Conservation (phyloP, 2,113 vertebrate genomes). For the Menidia beryllina region DNA sequence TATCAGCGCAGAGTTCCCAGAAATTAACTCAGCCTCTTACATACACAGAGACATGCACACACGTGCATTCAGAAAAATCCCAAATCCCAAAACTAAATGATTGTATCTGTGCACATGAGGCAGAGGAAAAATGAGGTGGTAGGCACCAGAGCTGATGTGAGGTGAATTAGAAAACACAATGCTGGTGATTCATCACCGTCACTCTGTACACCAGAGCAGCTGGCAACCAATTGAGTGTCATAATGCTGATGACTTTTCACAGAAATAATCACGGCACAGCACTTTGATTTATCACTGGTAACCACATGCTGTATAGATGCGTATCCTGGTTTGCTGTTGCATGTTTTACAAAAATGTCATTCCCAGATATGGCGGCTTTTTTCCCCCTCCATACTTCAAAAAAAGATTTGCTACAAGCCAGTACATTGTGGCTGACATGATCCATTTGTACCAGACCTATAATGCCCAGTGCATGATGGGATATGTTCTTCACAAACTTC, state of each 20-base stretch:
- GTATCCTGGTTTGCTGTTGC: neutral
- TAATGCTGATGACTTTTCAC: constrained; percentile 23
- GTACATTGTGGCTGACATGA: neutral
- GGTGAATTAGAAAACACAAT: constrained; percentile 51
- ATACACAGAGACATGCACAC: constrained; percentile 13
- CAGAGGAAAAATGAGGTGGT: constrained; percentile 40
- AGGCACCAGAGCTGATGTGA: constrained; percentile 18
- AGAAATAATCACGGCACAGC: constrained; percentile 18
- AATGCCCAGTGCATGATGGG: neutral
- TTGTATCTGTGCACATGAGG: neutral
- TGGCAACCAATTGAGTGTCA: constrained; percentile 26
- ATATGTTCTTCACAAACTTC: neutral
- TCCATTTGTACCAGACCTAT: neutral
- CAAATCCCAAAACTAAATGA: neutral
- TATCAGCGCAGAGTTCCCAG: constrained; percentile 20
- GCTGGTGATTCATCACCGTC: constrained; percentile 58
- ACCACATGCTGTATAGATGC: neutral
- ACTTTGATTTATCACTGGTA: neutral
- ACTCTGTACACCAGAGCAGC: constrained; percentile 32
- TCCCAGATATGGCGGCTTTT: neutral
- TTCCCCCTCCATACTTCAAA: neutral
- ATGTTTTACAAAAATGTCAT: neutral
- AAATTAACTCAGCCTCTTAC: constrained; percentile 23
- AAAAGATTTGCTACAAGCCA: neutral
- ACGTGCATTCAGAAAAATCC: neutral